Percentiles rank a stretch among this genome's conserved stretches.
Evolutionary conservation across 2,797 vertebrate species (phyloP).

Genomic region (Micrastur ruficollis): DNA sequence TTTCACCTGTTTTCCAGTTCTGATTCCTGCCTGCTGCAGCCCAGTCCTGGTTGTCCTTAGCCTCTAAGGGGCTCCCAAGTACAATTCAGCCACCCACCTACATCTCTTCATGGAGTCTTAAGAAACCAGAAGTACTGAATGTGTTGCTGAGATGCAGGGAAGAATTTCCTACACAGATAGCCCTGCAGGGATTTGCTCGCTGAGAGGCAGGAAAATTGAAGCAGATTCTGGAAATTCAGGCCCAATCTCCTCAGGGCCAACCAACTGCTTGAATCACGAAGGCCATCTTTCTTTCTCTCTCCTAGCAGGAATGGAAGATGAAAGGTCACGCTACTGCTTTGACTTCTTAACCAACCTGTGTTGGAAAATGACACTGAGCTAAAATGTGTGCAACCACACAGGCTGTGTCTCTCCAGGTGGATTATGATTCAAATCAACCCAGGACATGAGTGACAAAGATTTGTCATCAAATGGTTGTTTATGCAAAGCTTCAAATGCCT

Average conservation of each 20-base stretch:
- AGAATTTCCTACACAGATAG: background rate
- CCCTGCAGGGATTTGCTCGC: background rate
- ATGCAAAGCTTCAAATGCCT: background rate
- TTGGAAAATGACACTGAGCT: background rate
- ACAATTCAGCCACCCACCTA: background rate
- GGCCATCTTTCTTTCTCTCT: background rate
- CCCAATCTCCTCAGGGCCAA: background rate
- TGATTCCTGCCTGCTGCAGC: background rate
- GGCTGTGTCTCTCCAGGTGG: background rate
- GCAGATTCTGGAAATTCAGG: background rate
- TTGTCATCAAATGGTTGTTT: background rate
- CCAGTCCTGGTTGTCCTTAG: background rate
- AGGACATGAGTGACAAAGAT: background rate
- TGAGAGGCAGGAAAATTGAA: background rate
- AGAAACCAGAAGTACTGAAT: background rate
- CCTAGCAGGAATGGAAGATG: background rate
- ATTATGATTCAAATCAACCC: background rate
- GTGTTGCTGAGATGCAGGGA: background rate
- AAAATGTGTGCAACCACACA: background rate
- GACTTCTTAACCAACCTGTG: background rate
- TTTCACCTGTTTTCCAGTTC: background rate
- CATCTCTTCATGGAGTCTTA: background rate
- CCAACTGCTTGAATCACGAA: background rate
- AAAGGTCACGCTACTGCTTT: background rate
- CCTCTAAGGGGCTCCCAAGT: fast-evolving